A percentile compares a stretch with the other conserved stretches of the same genome.
These are phyloP conservation scores for Zaprionus lachaisei DNA, from an alignment of 1,140 invertebrate genomes.

Conservation along the genomic window DNA sequence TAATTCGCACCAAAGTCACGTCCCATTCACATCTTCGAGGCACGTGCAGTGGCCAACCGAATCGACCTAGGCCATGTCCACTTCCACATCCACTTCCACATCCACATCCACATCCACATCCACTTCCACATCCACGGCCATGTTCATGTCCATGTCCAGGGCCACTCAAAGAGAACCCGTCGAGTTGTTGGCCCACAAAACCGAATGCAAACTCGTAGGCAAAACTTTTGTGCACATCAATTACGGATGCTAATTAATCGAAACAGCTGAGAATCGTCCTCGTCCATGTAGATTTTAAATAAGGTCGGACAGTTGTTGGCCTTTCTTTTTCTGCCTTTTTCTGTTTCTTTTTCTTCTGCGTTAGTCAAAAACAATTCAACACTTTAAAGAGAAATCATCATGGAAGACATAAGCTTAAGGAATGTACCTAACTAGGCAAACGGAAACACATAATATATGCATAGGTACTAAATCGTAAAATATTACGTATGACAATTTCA, in stretches of 20 bases:
- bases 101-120: slow-evolving; percentile 22
- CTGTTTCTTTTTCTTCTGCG: neutral
- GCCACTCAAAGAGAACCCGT: slow-evolving; percentile 57
- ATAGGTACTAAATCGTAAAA: no score
- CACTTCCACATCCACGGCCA: slow-evolving; percentile 28
- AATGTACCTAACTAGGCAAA: neutral
- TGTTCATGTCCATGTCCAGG: slow-evolving; percentile 46
- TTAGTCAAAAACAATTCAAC: neutral
- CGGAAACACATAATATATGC: no score
- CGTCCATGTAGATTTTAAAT: slow-evolving; percentile 34
- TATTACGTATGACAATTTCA: no score
- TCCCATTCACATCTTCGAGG: slow-evolving; percentile 41
- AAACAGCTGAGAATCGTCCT: slow-evolving; percentile 61
- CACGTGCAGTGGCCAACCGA: slow-evolving; percentile 53
- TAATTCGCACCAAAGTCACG: slow-evolving; percentile 83
- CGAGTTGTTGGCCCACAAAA: slow-evolving; percentile 44
- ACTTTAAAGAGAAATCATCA: neutral
- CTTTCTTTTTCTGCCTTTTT: neutral
- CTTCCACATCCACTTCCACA: slow-evolving; percentile 5
- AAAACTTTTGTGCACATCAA: slow-evolving; percentile 80
- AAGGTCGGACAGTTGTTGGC: slow-evolving; percentile 30
- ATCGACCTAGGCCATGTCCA: slow-evolving; percentile 28
- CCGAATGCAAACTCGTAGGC: slow-evolving; percentile 65
- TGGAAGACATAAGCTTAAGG: neutral
- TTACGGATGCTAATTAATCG: slow-evolving; percentile 83